Evolutionary conservation across 2,797 vertebrate species (phyloP), one percentile per base, ranked within the genome.

Genomic region (Semaprochilodus insignis): DNA sequence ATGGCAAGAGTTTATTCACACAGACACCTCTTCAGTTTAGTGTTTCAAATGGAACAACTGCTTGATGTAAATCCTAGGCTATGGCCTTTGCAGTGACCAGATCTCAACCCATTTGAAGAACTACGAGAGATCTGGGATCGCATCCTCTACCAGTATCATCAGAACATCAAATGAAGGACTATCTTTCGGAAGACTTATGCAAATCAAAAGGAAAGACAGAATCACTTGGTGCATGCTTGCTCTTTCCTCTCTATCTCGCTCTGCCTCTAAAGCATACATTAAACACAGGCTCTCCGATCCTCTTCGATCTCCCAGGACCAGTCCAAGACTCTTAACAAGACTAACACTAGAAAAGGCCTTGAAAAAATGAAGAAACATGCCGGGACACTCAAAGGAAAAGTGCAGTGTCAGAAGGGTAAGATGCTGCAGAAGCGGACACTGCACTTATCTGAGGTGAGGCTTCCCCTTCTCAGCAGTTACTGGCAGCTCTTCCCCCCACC

Each of bases 251-350:
- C 60, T 69, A 23, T 70, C 57, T 67, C 23, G 78, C n/a, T 70
- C 27, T 83, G 52, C 52, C 44, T 81, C 67, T 34, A 70, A 74
- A 78, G 60, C 55, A 60, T 73, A 78, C 65, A 81, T 78, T 55
- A 40, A 83, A 75, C 57, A 72, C 27, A 55, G n/a, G 44, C 23
- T 77, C 70, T 72, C 51, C 55, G 44, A 65, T 80, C 74, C 31
- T 36, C 16, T 77, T 55, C 34, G 6, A 55, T 86, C 70, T 82
- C 44, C 70, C 66, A 70, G 83, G 84, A 81, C 59, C 15, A 63
- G 80, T 57, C 81, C 74, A 85, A 85, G 71, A 51, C 65, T 72
- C 19, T 75, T 79, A 69, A 87, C 83, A 85, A 89, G 81, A 87
- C 83, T 72, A 81, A 83, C 83, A 88, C 55, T 65, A 48, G 27